These are phyloP conservation scores for Plemyria rubiginata DNA, from an alignment of 2,888 invertebrate genomes.

Conservation along the genomic window DNA sequence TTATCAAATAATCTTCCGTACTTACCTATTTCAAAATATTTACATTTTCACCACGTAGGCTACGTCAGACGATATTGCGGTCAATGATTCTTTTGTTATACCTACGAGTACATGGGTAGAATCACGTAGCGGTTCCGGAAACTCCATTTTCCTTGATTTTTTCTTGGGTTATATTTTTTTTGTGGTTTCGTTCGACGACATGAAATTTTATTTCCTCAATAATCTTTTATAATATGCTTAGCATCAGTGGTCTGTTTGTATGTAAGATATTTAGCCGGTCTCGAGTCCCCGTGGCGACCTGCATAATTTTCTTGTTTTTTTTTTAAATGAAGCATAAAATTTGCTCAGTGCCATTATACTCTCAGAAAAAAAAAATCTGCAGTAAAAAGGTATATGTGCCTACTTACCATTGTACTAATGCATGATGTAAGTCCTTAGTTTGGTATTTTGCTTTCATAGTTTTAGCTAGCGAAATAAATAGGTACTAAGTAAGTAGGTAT, in stretches of 20 bases:
- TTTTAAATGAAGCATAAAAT: too few relatives aligned
- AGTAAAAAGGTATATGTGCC: too few relatives aligned
- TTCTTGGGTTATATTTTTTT: not conserved
- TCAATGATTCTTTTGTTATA: not conserved
- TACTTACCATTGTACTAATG: too few relatives aligned
- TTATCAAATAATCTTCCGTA: slow-evolving; percentile 20
- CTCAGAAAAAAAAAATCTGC: too few relatives aligned
- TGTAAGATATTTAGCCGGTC: too few relatives aligned
- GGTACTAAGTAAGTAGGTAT: not conserved
- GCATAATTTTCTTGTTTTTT: too few relatives aligned
- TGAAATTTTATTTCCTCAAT: not conserved
- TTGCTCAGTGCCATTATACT: too few relatives aligned
- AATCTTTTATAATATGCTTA: not conserved
- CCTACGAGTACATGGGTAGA: slow-evolving; percentile 15
- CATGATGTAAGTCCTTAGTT: too few relatives aligned
- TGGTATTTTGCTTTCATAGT: too few relatives aligned
- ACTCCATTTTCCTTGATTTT: not conserved
- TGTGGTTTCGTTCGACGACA: not conserved
- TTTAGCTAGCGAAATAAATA: not conserved
- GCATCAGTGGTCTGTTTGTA: too few relatives aligned
- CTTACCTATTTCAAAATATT: slow-evolving; percentile 17
- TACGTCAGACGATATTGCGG: not conserved
- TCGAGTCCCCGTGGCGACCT: too few relatives aligned
- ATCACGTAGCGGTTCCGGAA: slow-evolving; percentile 24
- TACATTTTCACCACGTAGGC: slow-evolving; percentile 16